Base-by-base conservation (phyloP, 2,888 invertebrate species). In the Heliconius sara region DNA sequence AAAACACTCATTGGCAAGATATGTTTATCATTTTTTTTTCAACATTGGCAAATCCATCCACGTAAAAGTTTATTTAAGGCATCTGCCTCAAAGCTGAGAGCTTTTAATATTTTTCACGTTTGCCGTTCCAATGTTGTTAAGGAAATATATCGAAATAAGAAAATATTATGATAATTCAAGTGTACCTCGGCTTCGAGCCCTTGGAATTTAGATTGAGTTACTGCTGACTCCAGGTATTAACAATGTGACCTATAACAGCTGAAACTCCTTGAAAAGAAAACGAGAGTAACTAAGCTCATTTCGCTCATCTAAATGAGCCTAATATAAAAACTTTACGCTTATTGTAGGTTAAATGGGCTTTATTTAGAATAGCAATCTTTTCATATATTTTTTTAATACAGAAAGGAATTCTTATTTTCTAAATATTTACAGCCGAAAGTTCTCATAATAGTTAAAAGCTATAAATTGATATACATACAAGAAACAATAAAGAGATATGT, bases 381-480 rank as follows among this genome's bases (percentile, higher is more conserved):
- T 7, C 7, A 52, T 47, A 52, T 52, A 19, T 16, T 19, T 22
- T 52, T 52, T 39, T 34, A 39, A 39, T 19, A 67, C n/a, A 34
- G 67, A 34, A 22, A 39, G 12, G 13, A n/a, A n/a, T 67, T 67
- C 34, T 12, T 68, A 68, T 13, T 68, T 68, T 68, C 68, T 43
- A 68, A 68, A 68, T 43, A 68, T 43, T 68, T 68, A 68, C 30
- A 68, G 4, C 43, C 13, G 5, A 68, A 68, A 67, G 39, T 39
- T 25, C 68, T n/a, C 43, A 39, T 43, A n/a, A 39, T 43, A 12
- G 68, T n/a, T 39, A n/a, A 39, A 68, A 43, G 39, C 12, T 27
- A 25, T 10, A 60, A 60, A 60, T n/a, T n/a, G 22, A 13, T 68
- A 68, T 68, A 13, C n/a, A 10, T 60, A 57, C 22, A 73, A 73